Percentiles rank a stretch among this genome's conserved stretches.
phyloP scores from a whole-genome alignment of 2,888 invertebrate genomes.

The Anagyrus pseudococci region DNA sequence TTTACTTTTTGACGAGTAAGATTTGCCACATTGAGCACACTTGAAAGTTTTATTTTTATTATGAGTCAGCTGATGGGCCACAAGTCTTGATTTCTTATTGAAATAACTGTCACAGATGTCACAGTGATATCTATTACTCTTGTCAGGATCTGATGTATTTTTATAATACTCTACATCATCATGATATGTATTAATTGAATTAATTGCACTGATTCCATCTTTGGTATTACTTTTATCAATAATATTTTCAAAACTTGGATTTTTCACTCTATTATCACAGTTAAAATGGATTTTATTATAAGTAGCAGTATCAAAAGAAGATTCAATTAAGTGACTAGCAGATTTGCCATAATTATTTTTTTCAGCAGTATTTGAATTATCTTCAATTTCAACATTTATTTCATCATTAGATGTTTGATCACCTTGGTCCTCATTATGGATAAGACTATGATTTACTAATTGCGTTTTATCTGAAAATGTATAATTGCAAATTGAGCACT shows the following conservation, averaged over 20 bases:
- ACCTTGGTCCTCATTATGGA: conserved; percentile 48
- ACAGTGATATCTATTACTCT: conserved; percentile 41
- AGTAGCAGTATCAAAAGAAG: conserved; percentile 48
- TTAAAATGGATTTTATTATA: conserved; percentile 32
- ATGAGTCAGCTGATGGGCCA: conserved; percentile 51
- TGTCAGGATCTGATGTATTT: neutral
- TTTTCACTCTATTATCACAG: conserved; percentile 44
- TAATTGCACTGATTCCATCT: conserved; percentile 26
- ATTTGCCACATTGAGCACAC: conserved; percentile 53
- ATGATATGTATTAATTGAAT: conserved; percentile 20
- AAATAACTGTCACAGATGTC: conserved; percentile 50
- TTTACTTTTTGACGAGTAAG: conserved; percentile 57
- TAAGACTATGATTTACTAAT: conserved; percentile 50
- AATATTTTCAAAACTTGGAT: conserved; percentile 43
- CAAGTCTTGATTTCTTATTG: conserved; percentile 53
- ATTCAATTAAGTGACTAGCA: conserved; percentile 42
- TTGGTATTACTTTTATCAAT: conserved; percentile 37
- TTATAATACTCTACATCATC: neutral
- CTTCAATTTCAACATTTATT: conserved; percentile 51
- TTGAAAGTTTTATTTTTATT: conserved; percentile 53
- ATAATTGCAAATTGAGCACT: conserved; percentile 55
- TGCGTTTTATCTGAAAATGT: conserved; percentile 53
- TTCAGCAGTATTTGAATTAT: conserved; percentile 48
- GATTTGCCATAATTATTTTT: conserved; percentile 46
- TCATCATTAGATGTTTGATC: conserved; percentile 49